Conservation (phyloP, 2,113 vertebrate genomes). For the Nerophis ophidion region DNA sequence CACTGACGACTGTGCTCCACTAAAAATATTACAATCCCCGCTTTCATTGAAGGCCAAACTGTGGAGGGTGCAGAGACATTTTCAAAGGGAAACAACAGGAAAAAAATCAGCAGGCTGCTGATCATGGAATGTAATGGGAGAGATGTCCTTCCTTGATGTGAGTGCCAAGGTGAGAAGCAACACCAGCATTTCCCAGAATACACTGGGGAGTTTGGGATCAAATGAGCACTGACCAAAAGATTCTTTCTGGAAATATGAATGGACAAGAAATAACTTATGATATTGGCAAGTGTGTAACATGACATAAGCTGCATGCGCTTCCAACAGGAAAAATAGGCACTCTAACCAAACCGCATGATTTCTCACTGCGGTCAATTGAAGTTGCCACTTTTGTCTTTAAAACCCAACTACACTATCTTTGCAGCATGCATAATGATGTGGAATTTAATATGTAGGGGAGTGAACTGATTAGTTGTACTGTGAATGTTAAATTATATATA, state of each 20-base stretch:
- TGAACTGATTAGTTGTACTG: not conserved
- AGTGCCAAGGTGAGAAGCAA: constrained; percentile 63
- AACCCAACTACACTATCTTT: constrained; percentile 13
- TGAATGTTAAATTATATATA: not conserved
- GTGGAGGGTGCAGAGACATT: constrained; percentile 53
- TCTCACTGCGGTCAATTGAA: constrained; percentile 19
- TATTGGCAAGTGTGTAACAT: constrained; percentile 16
- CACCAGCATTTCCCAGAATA: constrained; percentile 58
- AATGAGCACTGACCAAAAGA: constrained; percentile 33
- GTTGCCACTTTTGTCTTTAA: constrained; percentile 11
- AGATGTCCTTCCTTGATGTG: constrained; percentile 61
- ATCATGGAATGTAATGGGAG: constrained; percentile 64
- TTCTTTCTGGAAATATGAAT: constrained; percentile 26
- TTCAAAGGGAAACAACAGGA: constrained; percentile 63
- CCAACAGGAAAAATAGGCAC: constrained; percentile 24
- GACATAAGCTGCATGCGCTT: constrained; percentile 18
- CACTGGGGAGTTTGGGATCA: constrained; percentile 49
- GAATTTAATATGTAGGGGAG: not conserved
- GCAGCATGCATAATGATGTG: not conserved
- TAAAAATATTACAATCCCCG: constrained; percentile 73
- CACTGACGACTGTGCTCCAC: constrained; percentile 69
- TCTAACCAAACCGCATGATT: constrained; percentile 7
- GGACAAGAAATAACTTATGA: constrained; percentile 32
- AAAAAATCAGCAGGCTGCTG: constrained; percentile 54
- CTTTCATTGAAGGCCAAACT: constrained; percentile 71